Percentiles rank a stretch among this genome's conserved stretches.
phyloP scores from a whole-genome alignment of 2,113 vertebrate species.

The Hemiprocne comata region DNA sequence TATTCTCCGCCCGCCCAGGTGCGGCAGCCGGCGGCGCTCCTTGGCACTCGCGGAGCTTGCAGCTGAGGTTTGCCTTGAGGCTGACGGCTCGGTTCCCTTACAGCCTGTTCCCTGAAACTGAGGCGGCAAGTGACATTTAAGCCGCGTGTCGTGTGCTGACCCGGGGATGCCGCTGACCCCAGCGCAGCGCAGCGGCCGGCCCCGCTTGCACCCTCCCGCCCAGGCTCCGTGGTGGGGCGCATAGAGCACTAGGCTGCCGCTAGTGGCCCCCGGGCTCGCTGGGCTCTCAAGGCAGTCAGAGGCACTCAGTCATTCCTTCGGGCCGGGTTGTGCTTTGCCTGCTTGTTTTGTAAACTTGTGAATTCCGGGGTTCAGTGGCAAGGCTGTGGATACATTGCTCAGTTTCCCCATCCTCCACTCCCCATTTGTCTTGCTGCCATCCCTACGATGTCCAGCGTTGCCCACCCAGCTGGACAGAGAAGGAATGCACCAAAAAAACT shows the following conservation, averaged over 20 bases:
- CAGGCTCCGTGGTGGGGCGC: background rate
- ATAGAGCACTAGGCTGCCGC: background rate
- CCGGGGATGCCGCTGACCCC: background rate
- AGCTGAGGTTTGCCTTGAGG: no score
- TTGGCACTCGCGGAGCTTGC: background rate
- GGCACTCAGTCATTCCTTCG: fast-evolving
- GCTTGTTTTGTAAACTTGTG: fast-evolving
- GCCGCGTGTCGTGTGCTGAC: background rate
- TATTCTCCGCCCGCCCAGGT: background rate
- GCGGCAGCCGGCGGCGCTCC: background rate
- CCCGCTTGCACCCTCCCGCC: background rate
- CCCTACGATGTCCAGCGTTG: fast-evolving
- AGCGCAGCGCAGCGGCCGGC: no score
- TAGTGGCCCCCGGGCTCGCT: no score
- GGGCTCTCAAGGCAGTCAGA: background rate
- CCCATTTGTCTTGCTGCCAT: background rate
- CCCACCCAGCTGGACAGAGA: fast-evolving
- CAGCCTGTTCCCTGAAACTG: background rate
- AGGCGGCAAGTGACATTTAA: background rate
- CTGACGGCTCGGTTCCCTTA: background rate
- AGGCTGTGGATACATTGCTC: no score
- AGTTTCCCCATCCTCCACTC: fast-evolving
- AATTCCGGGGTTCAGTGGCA: background rate
- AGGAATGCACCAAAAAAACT: fast-evolving
- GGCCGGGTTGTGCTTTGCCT: background rate